These are phyloP conservation scores for Scaptomyza caliginosa DNA, from an alignment of 2,888 invertebrate species.

Conservation along the genomic window DNA sequence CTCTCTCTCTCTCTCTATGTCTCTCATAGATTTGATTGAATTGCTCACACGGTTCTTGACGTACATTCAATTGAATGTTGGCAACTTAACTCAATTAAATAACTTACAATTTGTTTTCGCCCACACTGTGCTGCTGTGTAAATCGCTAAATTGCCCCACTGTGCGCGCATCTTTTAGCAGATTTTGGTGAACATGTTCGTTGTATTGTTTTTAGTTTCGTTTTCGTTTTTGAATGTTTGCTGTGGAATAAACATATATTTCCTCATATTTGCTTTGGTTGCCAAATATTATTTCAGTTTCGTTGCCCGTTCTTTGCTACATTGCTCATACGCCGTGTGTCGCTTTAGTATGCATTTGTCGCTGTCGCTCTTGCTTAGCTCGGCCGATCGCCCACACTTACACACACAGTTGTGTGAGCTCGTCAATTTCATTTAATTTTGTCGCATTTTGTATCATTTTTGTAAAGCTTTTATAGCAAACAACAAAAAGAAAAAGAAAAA, in stretches of 20 bases:
- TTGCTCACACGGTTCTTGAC: constrained; percentile 14
- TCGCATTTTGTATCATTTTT: constrained; percentile 32
- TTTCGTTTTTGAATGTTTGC: neutral
- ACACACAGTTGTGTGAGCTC: constrained; percentile 3
- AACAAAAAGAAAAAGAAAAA: no score
- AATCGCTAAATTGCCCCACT: neutral
- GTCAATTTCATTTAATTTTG: constrained; percentile 73
- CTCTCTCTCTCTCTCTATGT: no score
- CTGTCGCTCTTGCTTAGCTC: constrained; percentile 45
- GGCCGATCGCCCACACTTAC: constrained; percentile 41
- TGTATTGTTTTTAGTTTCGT: constrained; percentile 13
- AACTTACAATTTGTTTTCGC: constrained; percentile 4
- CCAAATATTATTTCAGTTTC: constrained; percentile 10
- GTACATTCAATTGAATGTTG: constrained; percentile 26
- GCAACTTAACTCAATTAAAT: constrained; percentile 4
- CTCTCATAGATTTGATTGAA: no score
- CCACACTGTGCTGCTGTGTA: neutral
- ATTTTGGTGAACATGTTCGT: constrained; percentile 4
- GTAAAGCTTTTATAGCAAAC: constrained; percentile 42
- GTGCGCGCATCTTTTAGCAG: neutral
- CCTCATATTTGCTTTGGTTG: constrained; percentile 35
- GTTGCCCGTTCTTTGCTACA: constrained; percentile 7
- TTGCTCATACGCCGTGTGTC: constrained; percentile 50
- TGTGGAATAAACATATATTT: constrained; percentile 33
- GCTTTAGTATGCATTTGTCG: constrained; percentile 46